Base-by-base conservation (phyloP, 1,140 invertebrate genomes). In the Hyposmocoma kahamanoa region DNA sequence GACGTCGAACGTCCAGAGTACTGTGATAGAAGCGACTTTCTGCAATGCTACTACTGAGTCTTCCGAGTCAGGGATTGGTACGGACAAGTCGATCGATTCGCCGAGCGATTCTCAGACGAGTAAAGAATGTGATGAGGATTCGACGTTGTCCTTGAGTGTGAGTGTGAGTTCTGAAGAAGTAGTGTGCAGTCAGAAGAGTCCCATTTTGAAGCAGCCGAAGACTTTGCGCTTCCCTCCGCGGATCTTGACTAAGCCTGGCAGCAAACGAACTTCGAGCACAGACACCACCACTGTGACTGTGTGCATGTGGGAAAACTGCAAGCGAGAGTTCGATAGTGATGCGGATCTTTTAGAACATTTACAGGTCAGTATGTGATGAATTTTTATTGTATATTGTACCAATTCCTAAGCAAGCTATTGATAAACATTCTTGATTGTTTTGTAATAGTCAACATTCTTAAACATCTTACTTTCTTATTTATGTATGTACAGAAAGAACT, bases 251-350 rank as follows among this genome's bases (percentile, higher is more conserved):
- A 81, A 83, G 53, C 34, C 72, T 13, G 62, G 66, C 38, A 82
- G 52, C 46, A 61, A 66, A 22, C 43, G 70, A 56, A 67, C 79
- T 46, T 78, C 57, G 38, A 72, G 77, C 9, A 81, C 73, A 47
- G 68, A 72, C 5, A 77, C 69, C 64, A 77, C 54, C 3, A 69
- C 72, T 13, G 54, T 72, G 1, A 74, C 78, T 22, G 75, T 91
- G 28, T 97, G 96, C 69, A 89, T 92, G 49, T 98, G 96, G 96
- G 90, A 93, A 63, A 92, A 95, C 59, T 98, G 96, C 87, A 91
- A 90, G 56, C 88, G 88, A 59, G 90, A 90, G 66, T 92, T 94
- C 55, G 93, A 95, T 41, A 91, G 92, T 48, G 92, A 90, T 72
- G 89, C 91, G 15, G 91, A 92, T 70, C 91, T 97, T 51, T 87